Percentiles rank a stretch among this genome's conserved stretches.
phyloP scores from a whole-genome alignment of 2,888 invertebrate species.

The Escarpia spicata region DNA sequence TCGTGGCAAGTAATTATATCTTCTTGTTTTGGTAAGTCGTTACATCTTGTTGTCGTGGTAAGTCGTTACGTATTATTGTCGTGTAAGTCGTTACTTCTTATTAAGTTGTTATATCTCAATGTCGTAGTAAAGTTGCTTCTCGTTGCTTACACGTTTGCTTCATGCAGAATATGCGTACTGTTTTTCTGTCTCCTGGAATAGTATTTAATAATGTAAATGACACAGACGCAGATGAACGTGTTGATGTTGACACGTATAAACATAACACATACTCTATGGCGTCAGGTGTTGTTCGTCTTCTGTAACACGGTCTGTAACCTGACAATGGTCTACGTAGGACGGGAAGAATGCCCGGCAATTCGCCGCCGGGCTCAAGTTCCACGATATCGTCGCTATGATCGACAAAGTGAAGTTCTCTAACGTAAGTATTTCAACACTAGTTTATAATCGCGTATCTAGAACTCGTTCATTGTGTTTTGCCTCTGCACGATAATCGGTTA shows the following conservation, averaged over 20 bases:
- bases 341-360: constrained; percentile 55
- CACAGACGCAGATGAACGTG: background rate
- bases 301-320: background rate
- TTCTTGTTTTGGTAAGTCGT: background rate
- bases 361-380: constrained; percentile 55
- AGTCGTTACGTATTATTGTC: background rate
- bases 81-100: background rate
- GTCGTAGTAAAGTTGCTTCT: too few species aligned
- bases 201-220: background rate
- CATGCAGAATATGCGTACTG: background rate
- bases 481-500: background rate
- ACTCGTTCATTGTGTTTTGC: too few species aligned
- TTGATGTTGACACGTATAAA: background rate
- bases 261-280: background rate
- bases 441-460: background rate
- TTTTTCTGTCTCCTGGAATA: background rate
- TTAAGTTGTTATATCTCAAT: background rate
- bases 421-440: constrained; percentile 43
- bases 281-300: background rate
- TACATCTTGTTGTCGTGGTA: background rate
- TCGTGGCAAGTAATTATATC: background rate
- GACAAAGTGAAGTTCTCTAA: constrained; percentile 52
- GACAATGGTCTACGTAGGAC: constrained; percentile 43
- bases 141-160: background rate
- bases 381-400: constrained; percentile 57